These are phyloP conservation scores for Palloptera scutellata DNA, from an alignment of 2,888 invertebrate species.

Conservation along the genomic window DNA sequence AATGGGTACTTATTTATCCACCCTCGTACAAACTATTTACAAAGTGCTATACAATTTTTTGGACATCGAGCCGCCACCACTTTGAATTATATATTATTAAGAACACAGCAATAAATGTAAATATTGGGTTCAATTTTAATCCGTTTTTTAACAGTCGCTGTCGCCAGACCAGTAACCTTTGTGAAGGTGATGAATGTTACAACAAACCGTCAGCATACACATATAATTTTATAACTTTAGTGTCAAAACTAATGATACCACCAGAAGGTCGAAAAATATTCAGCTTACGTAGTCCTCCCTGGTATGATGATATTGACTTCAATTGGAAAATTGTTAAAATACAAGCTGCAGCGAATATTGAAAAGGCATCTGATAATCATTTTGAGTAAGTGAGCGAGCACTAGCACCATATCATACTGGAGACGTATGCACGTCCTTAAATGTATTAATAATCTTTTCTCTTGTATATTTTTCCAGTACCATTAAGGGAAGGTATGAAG, in stretches of 20 bases:
- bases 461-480: slow-evolving; percentile 62
- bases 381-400: slow-evolving; percentile 66
- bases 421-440: no score
- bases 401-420: no score
- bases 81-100: no score
- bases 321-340: slow-evolving; percentile 74
- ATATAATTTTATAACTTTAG: slow-evolving; percentile 92
- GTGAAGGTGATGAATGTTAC: slow-evolving; percentile 78
- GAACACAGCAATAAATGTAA: no score
- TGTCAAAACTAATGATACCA: slow-evolving; percentile 81
- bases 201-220: slow-evolving; percentile 86
- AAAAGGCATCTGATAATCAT: slow-evolving; percentile 68
- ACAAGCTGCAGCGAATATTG: slow-evolving; percentile 71
- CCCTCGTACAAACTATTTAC: no score
- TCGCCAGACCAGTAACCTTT: slow-evolving; percentile 74
- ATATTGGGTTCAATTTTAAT: not conserved
- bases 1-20: no score
- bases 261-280: slow-evolving; percentile 74
- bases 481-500: slow-evolving; percentile 71
- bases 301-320: slow-evolving; percentile 79
- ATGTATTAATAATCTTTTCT: not conserved
- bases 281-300: slow-evolving; percentile 84
- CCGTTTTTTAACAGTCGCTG: slow-evolving; percentile 74
- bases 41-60: no score
- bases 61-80: no score